phyloP scores from a whole-genome alignment of 1,140 invertebrate species.

The Octopus sinensis region DNA sequence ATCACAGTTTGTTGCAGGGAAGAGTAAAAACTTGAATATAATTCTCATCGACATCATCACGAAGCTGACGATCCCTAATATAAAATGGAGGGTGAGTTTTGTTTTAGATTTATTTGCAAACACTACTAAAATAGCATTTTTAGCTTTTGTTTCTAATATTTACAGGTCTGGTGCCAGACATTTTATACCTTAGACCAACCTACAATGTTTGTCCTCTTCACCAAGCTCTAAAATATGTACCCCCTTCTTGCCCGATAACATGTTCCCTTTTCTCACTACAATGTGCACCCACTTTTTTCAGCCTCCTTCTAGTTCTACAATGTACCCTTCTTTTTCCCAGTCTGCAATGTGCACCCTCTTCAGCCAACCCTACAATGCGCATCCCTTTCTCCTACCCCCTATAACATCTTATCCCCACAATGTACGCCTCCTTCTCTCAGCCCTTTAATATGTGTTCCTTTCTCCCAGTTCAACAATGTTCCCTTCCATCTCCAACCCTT shows the following conservation, averaged over 20 bases:
- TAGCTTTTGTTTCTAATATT: background rate
- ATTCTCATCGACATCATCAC: slow-evolving; percentile 33
- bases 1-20: slow-evolving; percentile 6
- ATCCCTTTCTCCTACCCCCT: too few relatives aligned
- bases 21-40: slow-evolving; percentile 23
- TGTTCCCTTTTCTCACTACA: background rate
- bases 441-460: too few relatives aligned
- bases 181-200: too few relatives aligned
- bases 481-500: too few relatives aligned
- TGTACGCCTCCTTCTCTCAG: too few relatives aligned
- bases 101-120: background rate
- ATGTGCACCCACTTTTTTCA: background rate
- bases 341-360: too few relatives aligned
- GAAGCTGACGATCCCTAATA: slow-evolving; percentile 25
- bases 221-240: background rate
- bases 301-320: too few relatives aligned
- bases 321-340: too few relatives aligned
- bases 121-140: background rate
- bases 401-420: too few relatives aligned
- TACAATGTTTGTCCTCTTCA: too few relatives aligned
- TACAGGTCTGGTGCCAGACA: background rate
- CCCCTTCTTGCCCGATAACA: background rate
- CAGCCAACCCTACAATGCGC: too few relatives aligned
- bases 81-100: slow-evolving; percentile 36
- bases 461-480: too few relatives aligned